A percentile compares a stretch with the other conserved stretches of the same genome.
Evolutionary conservation across 2,113 vertebrate genomes (phyloP).

Genomic region (Alethe diademata): DNA sequence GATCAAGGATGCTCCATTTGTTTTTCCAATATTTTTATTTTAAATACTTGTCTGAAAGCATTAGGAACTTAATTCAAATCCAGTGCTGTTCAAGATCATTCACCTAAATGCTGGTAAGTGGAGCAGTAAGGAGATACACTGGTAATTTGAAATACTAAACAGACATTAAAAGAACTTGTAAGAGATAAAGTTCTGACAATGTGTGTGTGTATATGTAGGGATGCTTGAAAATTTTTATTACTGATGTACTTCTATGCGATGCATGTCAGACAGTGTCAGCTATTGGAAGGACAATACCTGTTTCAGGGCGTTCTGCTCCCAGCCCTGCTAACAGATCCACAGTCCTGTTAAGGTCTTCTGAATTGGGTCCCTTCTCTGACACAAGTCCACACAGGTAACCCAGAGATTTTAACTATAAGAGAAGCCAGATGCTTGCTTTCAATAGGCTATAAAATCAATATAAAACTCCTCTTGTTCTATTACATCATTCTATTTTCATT

Average conservation of each 20-base stretch:
- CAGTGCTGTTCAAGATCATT: background rate
- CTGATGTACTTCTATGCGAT: background rate
- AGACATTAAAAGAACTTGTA: background rate
- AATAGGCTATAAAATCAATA: background rate
- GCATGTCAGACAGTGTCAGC: background rate
- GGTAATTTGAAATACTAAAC: background rate
- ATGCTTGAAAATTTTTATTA: background rate
- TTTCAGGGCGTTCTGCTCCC: constrained; percentile 92
- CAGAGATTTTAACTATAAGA: constrained; percentile 85
- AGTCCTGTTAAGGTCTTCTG: constrained; percentile 93
- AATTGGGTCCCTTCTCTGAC: constrained; percentile 88
- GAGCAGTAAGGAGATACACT: background rate
- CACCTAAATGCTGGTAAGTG: background rate
- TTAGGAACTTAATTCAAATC: background rate
- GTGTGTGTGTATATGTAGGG: background rate
- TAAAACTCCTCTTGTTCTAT: background rate
- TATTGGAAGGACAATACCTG: constrained; percentile 71
- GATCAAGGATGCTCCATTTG: background rate
- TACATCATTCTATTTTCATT: background rate
- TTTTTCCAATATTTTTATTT: background rate
- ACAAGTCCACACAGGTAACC: constrained; percentile 92
- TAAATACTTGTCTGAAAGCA: background rate
- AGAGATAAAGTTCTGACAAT: background rate
- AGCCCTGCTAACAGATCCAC: constrained; percentile 94
- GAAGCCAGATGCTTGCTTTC: background rate